A percentile compares a stretch with the other conserved stretches of the same genome.
These are phyloP conservation scores for Heliconius aoede DNA, from an alignment of 2,888 invertebrate species.

Conservation along the genomic window DNA sequence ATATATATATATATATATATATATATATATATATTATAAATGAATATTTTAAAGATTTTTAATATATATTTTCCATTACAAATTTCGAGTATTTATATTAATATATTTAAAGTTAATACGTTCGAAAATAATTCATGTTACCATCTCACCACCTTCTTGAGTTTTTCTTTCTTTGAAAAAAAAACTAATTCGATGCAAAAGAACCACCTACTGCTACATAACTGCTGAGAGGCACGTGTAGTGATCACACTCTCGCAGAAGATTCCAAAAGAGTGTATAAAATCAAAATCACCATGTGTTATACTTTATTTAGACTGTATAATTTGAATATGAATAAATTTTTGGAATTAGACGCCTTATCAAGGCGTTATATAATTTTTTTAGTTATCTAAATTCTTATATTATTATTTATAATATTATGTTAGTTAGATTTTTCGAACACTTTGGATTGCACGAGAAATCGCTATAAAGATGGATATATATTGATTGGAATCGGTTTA, in stretches of 20 bases:
- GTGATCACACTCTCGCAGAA: slow-evolving; percentile 18
- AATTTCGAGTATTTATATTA: neutral
- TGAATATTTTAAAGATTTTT: slow-evolving; percentile 1
- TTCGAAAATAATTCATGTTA: neutral
- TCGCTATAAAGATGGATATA: neutral
- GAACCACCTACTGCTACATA: neutral
- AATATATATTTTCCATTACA: neutral
- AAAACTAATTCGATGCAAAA: neutral
- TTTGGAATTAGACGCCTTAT: neutral
- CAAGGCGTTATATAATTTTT: neutral
- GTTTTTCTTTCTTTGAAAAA: slow-evolving; percentile 10
- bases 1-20: neutral
- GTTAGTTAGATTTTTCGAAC: neutral
- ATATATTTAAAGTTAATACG: neutral
- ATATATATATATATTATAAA: slow-evolving; percentile 4
- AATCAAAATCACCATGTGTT: neutral
- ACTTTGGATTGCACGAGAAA: neutral
- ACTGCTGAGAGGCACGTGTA: neutral
- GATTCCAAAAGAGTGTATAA: neutral
- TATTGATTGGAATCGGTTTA: neutral
- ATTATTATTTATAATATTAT: neutral
- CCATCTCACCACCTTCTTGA: neutral
- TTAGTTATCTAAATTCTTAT: neutral
- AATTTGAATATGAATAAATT: neutral
- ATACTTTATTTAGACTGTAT: neutral